Conservation (phyloP, 2,113 vertebrate species). For the Tragelaphus buxtoni region DNA sequence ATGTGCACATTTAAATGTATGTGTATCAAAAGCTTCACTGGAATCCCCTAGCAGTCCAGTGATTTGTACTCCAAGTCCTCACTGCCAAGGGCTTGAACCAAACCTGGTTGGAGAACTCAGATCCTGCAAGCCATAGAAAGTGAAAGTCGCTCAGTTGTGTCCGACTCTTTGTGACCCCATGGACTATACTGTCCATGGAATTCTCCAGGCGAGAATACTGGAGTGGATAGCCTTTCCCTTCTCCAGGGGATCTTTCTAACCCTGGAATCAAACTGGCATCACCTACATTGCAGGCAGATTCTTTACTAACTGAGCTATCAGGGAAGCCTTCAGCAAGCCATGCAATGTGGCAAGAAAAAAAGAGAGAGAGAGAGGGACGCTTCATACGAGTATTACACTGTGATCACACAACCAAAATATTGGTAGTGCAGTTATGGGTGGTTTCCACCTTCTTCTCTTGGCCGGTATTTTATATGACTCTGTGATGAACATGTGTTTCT, state of each 20-base stretch:
- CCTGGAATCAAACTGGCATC: accelerated
- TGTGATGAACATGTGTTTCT: neutral
- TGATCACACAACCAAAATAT: neutral
- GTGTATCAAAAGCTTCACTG: neutral
- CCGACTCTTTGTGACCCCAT: neutral
- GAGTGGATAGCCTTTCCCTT: neutral
- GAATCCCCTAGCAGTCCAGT: neutral
- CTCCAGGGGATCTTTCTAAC: neutral
- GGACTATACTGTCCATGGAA: neutral
- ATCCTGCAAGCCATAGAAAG: neutral
- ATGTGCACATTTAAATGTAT: neutral
- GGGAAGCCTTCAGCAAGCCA: neutral
- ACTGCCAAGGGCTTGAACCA: neutral
- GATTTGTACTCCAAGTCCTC: neutral
- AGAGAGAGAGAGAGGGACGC: neutral
- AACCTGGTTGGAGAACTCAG: neutral
- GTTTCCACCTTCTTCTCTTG: neutral
- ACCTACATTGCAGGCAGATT: neutral
- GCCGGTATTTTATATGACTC: neutral
- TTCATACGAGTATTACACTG: neutral
- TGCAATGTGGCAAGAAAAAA: neutral
- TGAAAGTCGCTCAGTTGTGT: neutral
- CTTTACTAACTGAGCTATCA: neutral
- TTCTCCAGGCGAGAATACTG: neutral
- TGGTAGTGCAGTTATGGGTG: neutral